phyloP scores from a whole-genome alignment of 2,888 invertebrate species.

The Norana najaformis region DNA sequence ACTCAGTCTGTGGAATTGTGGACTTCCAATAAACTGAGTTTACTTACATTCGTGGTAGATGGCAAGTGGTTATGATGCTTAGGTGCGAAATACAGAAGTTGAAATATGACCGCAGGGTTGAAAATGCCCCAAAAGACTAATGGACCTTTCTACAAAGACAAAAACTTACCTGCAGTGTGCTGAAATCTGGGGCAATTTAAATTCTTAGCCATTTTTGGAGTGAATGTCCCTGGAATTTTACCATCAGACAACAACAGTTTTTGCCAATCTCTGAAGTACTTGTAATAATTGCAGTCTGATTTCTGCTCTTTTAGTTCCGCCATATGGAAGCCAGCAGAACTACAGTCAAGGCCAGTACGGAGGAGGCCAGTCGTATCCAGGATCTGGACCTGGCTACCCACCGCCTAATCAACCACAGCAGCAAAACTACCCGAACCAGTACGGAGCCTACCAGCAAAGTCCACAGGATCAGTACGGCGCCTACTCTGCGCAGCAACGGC shows the following conservation, averaged over 20 bases:
- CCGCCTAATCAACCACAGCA: neutral
- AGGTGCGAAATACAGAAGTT: too few relatives aligned
- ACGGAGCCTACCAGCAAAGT: neutral
- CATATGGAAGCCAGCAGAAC: constrained; percentile 1
- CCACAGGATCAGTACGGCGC: neutral
- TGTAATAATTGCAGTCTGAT: neutral
- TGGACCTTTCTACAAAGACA: neutral
- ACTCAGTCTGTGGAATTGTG: too few relatives aligned
- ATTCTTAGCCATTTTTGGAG: neutral
- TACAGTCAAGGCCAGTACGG: constrained; percentile 16
- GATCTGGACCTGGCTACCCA: constrained; percentile 1
- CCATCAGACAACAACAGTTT: neutral
- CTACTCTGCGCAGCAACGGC: constrained; percentile 15
- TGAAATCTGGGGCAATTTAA: neutral
- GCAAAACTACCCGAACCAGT: constrained; percentile 16
- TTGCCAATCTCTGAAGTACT: too few relatives aligned
- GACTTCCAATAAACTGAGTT: too few relatives aligned
- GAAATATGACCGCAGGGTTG: neutral
- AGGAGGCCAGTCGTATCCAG: neutral
- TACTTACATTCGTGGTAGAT: too few relatives aligned
- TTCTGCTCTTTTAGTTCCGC: neutral
- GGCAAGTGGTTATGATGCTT: too few relatives aligned
- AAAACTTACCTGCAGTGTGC: neutral
- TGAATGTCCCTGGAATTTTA: neutral
- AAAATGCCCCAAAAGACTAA: neutral